Evolutionary conservation across 2,113 vertebrate species (phyloP), one percentile per base, ranked within the genome.

Genomic region (Petroica traversi): DNA sequence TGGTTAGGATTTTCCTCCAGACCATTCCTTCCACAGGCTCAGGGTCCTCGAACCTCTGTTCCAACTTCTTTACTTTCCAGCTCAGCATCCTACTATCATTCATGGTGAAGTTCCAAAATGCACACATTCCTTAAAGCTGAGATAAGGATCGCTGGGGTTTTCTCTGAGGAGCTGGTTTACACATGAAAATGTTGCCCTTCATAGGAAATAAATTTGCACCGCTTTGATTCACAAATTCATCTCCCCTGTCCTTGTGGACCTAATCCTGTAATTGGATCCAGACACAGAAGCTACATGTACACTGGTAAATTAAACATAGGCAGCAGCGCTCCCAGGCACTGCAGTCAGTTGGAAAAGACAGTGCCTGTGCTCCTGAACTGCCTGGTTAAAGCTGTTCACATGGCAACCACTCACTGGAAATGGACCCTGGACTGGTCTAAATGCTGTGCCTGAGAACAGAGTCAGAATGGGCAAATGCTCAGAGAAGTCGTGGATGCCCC

Each of bases 141-240:
- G 86, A 93, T 89, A 93, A 84, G 73, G 78, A 95, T 91, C 52
- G 3, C 19, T 68, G 40, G 25, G 31, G 18, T 55, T 71, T 86
- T 81, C 57, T 86, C 72, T 59, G 31, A 91, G 68, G 36, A 84
- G 64, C 31, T 13, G 40, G 13, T 94, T 86, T 61, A 86, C 57
- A 22, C 36, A 41, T 49, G 41, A 91, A 92, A 92, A 74, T 15
- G 19, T 23, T 93, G 38, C 46, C 13, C 6, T 71, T 93, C 73
- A 64, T 6, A 79, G 62, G 79, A 80, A 72, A 91, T 54, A 84
- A 77, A 86, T 72, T 74, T 78, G 55, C 55, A 84, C 28, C 0
- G 0, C 76, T 92, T 86, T 73, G 58, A 89, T 92, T 91, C 91
- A 89, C 40, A 75, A 89, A 95, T 93, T 92, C 57, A 81, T 78